Evolutionary conservation across 2,888 invertebrate genomes (phyloP).

Genomic region (Muschampia staudingeri): DNA sequence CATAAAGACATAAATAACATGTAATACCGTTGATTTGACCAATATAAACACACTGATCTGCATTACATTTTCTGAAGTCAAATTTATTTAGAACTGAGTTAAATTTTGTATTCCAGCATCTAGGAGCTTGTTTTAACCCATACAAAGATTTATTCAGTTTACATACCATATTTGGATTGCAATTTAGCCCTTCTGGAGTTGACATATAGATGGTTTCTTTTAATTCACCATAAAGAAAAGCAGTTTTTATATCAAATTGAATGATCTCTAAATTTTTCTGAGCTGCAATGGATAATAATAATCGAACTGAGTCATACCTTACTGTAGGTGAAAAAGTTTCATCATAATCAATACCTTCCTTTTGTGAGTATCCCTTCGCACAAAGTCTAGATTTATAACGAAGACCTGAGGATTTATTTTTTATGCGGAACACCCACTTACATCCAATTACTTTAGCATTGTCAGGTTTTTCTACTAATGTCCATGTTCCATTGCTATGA

Average conservation of each 20-base stretch:
- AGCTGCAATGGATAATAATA: slow-evolving; percentile 53
- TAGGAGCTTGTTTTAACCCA: slow-evolving; percentile 3
- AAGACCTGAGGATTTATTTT: slow-evolving; percentile 63
- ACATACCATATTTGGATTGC: slow-evolving; percentile 47
- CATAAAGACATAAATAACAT: slow-evolving; percentile 42
- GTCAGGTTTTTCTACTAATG: slow-evolving; percentile 55
- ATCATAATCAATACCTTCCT: slow-evolving; percentile 53
- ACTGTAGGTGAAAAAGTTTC: slow-evolving; percentile 64
- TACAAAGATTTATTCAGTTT: slow-evolving; percentile 49
- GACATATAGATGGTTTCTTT: slow-evolving; percentile 37
- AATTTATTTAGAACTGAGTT: not conserved
- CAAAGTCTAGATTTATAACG: slow-evolving; percentile 66
- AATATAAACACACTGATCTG: slow-evolving; percentile 63
- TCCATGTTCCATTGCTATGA: slow-evolving; percentile 51
- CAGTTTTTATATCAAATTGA: slow-evolving; percentile 56
- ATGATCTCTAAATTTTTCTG: slow-evolving; percentile 44
- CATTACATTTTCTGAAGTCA: not conserved
- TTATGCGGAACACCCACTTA: slow-evolving; percentile 66
- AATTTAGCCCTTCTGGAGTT: slow-evolving; percentile 62
- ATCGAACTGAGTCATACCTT: slow-evolving; percentile 65
- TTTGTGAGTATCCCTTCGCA: slow-evolving; percentile 65
- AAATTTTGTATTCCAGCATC: slow-evolving; percentile 24
- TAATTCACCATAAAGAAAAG: slow-evolving; percentile 49
- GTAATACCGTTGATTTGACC: slow-evolving; percentile 47
- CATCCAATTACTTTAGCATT: slow-evolving; percentile 55